These are phyloP conservation scores for Scomber scombrus DNA, from an alignment of 2,113 vertebrate genomes.

Conservation along the genomic window DNA sequence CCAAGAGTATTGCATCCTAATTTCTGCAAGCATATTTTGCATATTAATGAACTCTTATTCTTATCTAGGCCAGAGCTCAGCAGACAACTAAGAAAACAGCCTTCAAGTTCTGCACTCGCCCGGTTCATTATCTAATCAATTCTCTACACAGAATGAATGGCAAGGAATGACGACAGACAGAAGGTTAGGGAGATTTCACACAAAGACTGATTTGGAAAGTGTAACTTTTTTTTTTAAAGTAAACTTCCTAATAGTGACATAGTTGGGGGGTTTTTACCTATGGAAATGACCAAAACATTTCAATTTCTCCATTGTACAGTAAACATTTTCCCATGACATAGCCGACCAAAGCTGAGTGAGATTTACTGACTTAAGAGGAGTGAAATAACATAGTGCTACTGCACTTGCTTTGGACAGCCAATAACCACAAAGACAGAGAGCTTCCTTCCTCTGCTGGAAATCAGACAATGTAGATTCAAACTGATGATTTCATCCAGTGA, in stretches of 20 bases:
- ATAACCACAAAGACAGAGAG: not conserved
- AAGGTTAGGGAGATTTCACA: not conserved
- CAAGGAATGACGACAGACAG: slow-evolving; percentile 14
- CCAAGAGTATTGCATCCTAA: slow-evolving; percentile 32
- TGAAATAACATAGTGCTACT: not conserved
- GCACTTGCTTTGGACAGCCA: not conserved
- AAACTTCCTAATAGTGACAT: too few species aligned
- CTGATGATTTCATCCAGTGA: not conserved
- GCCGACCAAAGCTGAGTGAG: not conserved
- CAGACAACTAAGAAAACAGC: slow-evolving; percentile 40
- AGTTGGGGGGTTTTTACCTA: not conserved
- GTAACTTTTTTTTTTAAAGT: too few species aligned
- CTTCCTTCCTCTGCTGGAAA: not conserved
- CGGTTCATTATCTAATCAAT: slow-evolving; percentile 46
- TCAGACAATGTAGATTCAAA: not conserved
- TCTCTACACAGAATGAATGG: slow-evolving; percentile 29
- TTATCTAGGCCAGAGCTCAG: slow-evolving; percentile 57
- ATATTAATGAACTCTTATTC: slow-evolving; percentile 54
- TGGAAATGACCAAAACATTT: slow-evolving; percentile 12
- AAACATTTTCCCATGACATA: not conserved
- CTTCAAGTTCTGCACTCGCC: slow-evolving; percentile 31
- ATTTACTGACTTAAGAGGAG: not conserved
- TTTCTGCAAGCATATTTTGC: slow-evolving; percentile 50
- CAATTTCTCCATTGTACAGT: not conserved
- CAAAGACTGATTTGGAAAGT: not conserved